Conservation (phyloP, 2,113 vertebrate species). For the Mus musculus region GRCm39 chr14:86867001-86867500, state of each 20-base stretch:
- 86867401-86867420: background rate
- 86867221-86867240: background rate
- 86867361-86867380: background rate
- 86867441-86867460: background rate
- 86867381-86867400: background rate
- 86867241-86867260: background rate
- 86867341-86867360: background rate
- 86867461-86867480: background rate
- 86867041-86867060: background rate
- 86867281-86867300: background rate
- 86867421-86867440: background rate
- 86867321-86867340: background rate
- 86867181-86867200: background rate
- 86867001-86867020: background rate
- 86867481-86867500: background rate
- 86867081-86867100: background rate
- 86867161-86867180: background rate
- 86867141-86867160: background rate
- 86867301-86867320: background rate
- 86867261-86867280: background rate
- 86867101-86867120: background rate
- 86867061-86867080: background rate
- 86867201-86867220: background rate
- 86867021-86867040: background rate
- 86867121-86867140: constrained; percentile 30